phyloP scores from a whole-genome alignment of 2,888 invertebrate species.

The Ligdia adustata region DNA sequence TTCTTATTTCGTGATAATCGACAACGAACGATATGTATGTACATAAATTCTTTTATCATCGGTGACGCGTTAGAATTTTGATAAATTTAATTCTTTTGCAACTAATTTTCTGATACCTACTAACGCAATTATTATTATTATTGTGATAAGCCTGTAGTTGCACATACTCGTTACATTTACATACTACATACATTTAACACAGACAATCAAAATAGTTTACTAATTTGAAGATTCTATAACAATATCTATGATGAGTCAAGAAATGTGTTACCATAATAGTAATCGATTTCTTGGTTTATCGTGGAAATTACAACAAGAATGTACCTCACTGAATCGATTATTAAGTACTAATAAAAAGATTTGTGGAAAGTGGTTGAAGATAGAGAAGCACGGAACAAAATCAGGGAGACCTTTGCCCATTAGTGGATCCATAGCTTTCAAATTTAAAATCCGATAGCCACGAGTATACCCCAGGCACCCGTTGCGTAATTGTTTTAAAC shows the following conservation, averaged over 20 bases:
- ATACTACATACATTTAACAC: no score
- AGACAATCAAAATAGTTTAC: no score
- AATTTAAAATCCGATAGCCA: constrained; percentile 47
- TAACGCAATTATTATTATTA: constrained; percentile 10
- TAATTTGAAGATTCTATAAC: no score
- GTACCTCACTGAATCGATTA: no score
- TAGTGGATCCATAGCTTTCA: constrained; percentile 1
- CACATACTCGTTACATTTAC: constrained; percentile 2
- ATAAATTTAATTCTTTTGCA: constrained; percentile 11
- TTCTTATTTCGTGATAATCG: constrained; percentile 2
- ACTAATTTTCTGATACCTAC: constrained; percentile 15
- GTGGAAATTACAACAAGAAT: no score
- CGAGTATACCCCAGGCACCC: constrained; percentile 72
- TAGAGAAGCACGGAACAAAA: no score
- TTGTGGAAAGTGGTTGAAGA: no score
- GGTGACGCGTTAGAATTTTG: constrained; percentile 13
- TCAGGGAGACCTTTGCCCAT: no score
- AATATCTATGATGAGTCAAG: no score
- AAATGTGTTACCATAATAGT: no score
- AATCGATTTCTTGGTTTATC: no score
- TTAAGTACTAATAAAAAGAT: no score
- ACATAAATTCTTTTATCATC: constrained; percentile 15
- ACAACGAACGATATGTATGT: constrained; percentile 6
- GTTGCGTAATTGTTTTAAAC: constrained; percentile 83
- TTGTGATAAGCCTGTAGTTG: constrained; percentile 10